Conservation (phyloP, 1,140 invertebrate genomes). For the Calephelis virginiensis region DNA sequence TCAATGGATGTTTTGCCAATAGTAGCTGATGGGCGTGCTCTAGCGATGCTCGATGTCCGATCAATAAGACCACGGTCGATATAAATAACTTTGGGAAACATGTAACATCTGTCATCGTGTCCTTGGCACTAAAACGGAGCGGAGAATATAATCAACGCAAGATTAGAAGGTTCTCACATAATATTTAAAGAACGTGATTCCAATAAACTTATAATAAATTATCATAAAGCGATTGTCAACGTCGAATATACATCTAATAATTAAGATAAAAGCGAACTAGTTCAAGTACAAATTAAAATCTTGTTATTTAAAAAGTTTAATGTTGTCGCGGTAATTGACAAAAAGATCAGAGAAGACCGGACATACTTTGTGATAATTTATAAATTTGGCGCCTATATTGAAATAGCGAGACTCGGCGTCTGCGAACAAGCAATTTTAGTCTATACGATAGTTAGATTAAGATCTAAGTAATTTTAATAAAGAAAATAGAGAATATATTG, state of each 20-base stretch:
- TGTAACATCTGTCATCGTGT: slow-evolving; percentile 50
- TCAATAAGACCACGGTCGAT: slow-evolving; percentile 55
- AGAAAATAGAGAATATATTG: slow-evolving; percentile 42
- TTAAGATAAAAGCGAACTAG: slow-evolving; percentile 44
- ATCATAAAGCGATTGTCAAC: slow-evolving; percentile 50
- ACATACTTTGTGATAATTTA: slow-evolving; percentile 71
- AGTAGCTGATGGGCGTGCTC: slow-evolving; percentile 48
- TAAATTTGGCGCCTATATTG: slow-evolving; percentile 59
- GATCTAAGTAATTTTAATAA: slow-evolving; percentile 34
- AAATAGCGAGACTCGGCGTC: slow-evolving; percentile 44
- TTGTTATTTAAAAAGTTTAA: slow-evolving; percentile 44
- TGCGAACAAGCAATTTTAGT: slow-evolving; percentile 5
- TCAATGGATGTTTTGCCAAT: slow-evolving; percentile 52
- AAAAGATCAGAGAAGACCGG: slow-evolving; percentile 64
- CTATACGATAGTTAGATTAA: slow-evolving; percentile 45
- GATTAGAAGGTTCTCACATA: slow-evolving; percentile 1
- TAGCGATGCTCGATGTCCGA: slow-evolving; percentile 49
- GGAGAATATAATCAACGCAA: background rate
- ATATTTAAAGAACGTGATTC: slow-evolving; percentile 20
- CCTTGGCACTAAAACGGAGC: slow-evolving; percentile 42
- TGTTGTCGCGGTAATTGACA: slow-evolving; percentile 47
- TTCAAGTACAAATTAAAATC: slow-evolving; percentile 53
- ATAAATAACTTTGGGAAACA: slow-evolving; percentile 57
- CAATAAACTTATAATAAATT: slow-evolving; percentile 43
- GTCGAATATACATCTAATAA: slow-evolving; percentile 33